Conservation (phyloP, 1,140 invertebrate genomes). For the Dysdera silvatica region DNA sequence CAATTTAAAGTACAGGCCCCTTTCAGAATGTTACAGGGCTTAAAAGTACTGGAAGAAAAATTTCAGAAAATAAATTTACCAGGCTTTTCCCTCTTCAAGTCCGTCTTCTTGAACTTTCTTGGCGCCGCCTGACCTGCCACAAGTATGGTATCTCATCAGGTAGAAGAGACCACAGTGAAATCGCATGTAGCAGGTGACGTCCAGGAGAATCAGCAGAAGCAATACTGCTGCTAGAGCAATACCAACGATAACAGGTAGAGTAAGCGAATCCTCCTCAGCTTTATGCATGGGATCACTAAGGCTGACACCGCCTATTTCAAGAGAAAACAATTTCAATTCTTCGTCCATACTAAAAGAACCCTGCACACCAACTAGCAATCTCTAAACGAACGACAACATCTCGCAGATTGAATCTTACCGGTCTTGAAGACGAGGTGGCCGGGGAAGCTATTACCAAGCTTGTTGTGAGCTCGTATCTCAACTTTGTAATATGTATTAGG, state of each 20-base stretch:
- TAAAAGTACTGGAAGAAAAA: background rate
- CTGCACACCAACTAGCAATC: too few species aligned
- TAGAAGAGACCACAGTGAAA: slow-evolving; percentile 32
- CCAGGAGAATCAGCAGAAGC: slow-evolving; percentile 23
- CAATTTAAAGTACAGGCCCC: background rate
- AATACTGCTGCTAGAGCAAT: slow-evolving; percentile 21
- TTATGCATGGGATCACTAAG: too few species aligned
- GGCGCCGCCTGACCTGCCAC: slow-evolving; percentile 8
- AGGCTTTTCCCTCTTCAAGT: slow-evolving; percentile 19
- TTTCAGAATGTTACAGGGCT: background rate
- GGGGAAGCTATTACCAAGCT: slow-evolving; percentile 66
- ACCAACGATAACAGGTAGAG: slow-evolving; percentile 23
- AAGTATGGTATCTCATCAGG: slow-evolving; percentile 22
- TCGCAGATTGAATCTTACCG: slow-evolving; percentile 9
- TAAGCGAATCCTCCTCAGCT: background rate
- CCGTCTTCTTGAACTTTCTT: slow-evolving; percentile 9
- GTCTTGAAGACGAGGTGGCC: slow-evolving; percentile 68
- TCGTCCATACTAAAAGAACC: too few species aligned
- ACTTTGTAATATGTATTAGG: slow-evolving; percentile 71
- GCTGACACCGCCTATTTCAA: too few species aligned
- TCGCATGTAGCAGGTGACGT: slow-evolving; percentile 32
- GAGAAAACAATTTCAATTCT: too few species aligned
- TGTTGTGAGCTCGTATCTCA: slow-evolving; percentile 73
- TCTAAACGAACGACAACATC: too few species aligned
- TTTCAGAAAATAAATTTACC: background rate